Evolutionary conservation across 2,888 invertebrate species (phyloP).

Genomic region (Tetranychus piercei): DNA sequence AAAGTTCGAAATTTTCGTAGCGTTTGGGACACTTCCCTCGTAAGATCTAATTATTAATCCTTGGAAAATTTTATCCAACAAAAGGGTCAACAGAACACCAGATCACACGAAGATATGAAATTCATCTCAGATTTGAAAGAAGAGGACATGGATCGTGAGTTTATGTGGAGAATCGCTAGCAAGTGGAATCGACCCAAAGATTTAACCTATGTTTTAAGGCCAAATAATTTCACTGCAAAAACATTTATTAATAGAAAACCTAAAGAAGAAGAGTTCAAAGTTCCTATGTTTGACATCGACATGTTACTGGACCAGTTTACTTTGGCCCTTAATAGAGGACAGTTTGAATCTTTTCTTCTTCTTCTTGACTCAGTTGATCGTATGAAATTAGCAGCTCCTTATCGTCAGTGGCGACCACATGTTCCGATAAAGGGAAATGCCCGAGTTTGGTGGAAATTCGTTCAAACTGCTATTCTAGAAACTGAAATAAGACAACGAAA

Average conservation of each 20-base stretch:
- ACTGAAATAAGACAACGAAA: slow-evolving; percentile 52
- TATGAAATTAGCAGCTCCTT: slow-evolving; percentile 56
- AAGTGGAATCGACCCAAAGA: not conserved
- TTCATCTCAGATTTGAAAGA: slow-evolving; percentile 37
- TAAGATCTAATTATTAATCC: no score
- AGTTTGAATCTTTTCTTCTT: slow-evolving; percentile 29
- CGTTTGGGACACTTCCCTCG: no score
- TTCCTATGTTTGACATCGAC: slow-evolving; percentile 66
- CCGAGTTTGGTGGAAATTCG: slow-evolving; percentile 68
- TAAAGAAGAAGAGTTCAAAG: slow-evolving; percentile 60
- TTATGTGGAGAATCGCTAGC: slow-evolving; percentile 17
- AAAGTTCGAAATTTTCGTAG: no score
- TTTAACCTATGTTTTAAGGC: slow-evolving; percentile 55
- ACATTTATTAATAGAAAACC: slow-evolving; percentile 81
- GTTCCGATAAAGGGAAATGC: slow-evolving; percentile 45
- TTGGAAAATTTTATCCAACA: no score
- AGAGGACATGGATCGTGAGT: slow-evolving; percentile 31
- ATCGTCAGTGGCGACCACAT: slow-evolving; percentile 63
- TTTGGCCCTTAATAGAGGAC: slow-evolving; percentile 33
- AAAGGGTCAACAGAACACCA: no score
- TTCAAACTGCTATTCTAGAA: slow-evolving; percentile 63
- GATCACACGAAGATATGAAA: slow-evolving; percentile 34
- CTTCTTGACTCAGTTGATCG: slow-evolving; percentile 75
- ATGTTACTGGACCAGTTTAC: slow-evolving; percentile 38
- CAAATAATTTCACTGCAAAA: slow-evolving; percentile 73